Evolutionary conservation across 2,888 invertebrate genomes (phyloP), one percentile per base, ranked within the genome.

Genomic region (Trichopoda pennipes): DNA sequence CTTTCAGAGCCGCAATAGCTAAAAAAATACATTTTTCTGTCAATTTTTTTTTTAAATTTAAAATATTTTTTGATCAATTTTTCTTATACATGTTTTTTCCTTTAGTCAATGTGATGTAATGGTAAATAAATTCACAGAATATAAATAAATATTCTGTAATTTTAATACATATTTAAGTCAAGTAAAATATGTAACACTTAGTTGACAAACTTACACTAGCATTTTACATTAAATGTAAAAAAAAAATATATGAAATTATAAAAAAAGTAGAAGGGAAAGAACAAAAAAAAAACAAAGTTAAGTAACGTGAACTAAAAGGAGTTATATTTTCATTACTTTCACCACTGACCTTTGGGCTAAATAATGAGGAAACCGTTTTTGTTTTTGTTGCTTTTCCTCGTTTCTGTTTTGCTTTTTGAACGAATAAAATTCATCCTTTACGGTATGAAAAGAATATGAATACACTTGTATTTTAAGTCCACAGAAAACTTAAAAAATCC

Each of bases 311-410:
- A 47, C 47, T 28, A 55, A 72, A 82, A 79, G 70, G 56, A 82
- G 70, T 79, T 70, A 75, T 72, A 78, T 82, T 79, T 75, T 82
- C 78, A 82, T 82, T 79, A 82, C 82, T 82, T 82, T 82, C 79
- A 79, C 75, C 82, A 79, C 82, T 82, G 82, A 79, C 82, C 82
- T 82, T 79, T 79, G 72, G 82, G 79, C 75, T 72, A 79, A 63
- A 79, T 70, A 55, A 32, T 44, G 44, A 58, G 68, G 58, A 77
- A 56, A 77, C 55, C 32, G 32, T 8, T 55, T 23, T 38, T 51
- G 32, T 53, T 12, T 7, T 28, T 21, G 6, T 38, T 60, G 1
- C 16, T 56, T 9, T 42, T 35, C 23, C 0, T 17, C 17, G 7
- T 19, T 68, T 49, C 4, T 51, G 7, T 68, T 56, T 23, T 9